phyloP scores from a whole-genome alignment of 30 jellyfish, hydroid and myxozoan genomes.

The Hydractinia echinata region DNA sequence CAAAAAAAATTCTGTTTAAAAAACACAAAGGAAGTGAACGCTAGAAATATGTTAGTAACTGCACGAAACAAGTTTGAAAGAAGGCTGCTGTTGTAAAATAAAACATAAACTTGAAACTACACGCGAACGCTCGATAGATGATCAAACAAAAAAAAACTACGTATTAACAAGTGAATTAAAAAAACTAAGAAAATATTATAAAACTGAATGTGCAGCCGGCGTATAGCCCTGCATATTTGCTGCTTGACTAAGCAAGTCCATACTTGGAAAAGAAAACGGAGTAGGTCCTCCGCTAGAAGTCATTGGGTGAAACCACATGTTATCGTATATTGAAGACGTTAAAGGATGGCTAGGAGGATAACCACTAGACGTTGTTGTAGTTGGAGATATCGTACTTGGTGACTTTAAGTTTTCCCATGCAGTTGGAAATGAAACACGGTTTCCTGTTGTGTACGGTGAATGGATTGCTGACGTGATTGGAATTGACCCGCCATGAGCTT shows the following conservation, averaged over 20 bases:
- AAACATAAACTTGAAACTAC: no score
- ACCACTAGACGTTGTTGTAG: conserved; percentile 10
- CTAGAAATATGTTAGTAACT: no score
- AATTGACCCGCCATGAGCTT: conserved; percentile 33
- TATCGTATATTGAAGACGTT: conserved; percentile 11
- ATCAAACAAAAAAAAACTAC: no score
- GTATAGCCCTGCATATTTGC: conserved; percentile 20
- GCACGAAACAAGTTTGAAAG: no score
- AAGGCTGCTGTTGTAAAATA: no score
- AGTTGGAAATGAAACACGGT: not conserved
- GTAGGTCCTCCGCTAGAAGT: not conserved
- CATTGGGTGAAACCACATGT: conserved; percentile 24
- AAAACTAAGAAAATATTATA: no score
- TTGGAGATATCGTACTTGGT: not conserved
- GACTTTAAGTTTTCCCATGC: conserved; percentile 1
- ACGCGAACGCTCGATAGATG: no score
- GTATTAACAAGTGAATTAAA: no score
- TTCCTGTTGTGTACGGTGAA: conserved; percentile 8
- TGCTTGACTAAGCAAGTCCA: conserved; percentile 34
- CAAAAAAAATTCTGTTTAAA: no score
- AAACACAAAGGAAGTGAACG: no score
- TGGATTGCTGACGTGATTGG: not conserved
- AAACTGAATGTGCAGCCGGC: not conserved
- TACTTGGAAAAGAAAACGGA: not conserved
- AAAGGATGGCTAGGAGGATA: conserved; percentile 5